Evolutionary conservation across 2,797 vertebrate genomes (phyloP).

Genomic region (Rhinatrema bivittatum): DNA sequence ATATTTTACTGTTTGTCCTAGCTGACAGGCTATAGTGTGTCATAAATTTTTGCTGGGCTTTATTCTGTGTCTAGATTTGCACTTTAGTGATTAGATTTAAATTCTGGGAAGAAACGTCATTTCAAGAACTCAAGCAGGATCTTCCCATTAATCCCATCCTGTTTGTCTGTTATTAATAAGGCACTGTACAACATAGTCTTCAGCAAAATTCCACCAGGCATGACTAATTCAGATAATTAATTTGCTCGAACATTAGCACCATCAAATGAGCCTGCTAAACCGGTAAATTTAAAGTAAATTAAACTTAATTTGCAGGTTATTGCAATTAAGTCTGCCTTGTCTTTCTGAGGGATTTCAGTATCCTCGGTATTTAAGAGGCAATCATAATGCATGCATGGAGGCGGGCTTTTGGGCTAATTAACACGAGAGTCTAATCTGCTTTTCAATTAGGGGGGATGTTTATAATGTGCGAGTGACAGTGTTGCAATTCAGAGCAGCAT

Average conservation of each 20-base stretch:
- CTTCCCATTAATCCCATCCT: constrained; percentile 82
- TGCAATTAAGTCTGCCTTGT: constrained; percentile 91
- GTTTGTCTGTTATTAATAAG: constrained; percentile 96
- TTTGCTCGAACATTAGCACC: constrained; percentile 96
- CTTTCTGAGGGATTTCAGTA: constrained; percentile 79
- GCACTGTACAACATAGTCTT: constrained; percentile 65
- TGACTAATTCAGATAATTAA: constrained; percentile 99
- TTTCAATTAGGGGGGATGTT: constrained; percentile 87
- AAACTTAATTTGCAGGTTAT: constrained; percentile 87
- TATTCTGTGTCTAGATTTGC: constrained; percentile 58
- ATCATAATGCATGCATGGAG: constrained; percentile 74
- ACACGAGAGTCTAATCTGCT: constrained; percentile 72
- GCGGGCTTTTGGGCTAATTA: constrained; percentile 79
- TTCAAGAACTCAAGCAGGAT: constrained; percentile 54
- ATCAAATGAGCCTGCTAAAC: constrained; percentile 91
- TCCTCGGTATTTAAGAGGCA: constrained; percentile 77
- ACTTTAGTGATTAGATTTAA: constrained; percentile 60
- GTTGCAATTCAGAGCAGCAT: constrained; percentile 65
- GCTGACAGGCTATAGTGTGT: constrained; percentile 36
- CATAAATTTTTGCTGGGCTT: constrained; percentile 66
- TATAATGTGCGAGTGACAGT: constrained; percentile 68
- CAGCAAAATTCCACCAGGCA: constrained; percentile 88
- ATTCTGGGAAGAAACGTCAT: constrained; percentile 49
- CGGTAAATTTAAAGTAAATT: constrained; percentile 91
- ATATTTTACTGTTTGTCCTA: constrained; percentile 65